Conservation (phyloP, 2,113 vertebrate species). For the Siphamia tubifer region DNA sequence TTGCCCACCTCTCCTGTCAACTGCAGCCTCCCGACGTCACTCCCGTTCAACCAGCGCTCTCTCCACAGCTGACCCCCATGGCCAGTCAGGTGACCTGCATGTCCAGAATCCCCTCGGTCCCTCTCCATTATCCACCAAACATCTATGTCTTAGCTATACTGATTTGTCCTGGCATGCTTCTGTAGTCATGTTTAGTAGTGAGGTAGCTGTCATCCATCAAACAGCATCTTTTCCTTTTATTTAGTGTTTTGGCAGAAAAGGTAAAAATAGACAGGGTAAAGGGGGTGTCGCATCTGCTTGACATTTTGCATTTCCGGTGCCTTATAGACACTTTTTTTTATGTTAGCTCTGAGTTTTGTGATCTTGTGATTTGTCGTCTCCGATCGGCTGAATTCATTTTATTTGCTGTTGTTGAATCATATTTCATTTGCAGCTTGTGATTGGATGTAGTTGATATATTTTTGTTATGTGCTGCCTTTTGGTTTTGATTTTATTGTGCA, state of each 20-base stretch:
- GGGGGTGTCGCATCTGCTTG: slow-evolving; percentile 1
- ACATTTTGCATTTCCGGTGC: background rate
- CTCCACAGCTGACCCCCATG: slow-evolving; percentile 94
- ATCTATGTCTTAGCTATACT: background rate
- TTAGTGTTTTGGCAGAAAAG: background rate
- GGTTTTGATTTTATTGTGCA: no score
- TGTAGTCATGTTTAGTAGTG: slow-evolving; percentile 14
- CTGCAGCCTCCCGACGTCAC: slow-evolving; percentile 98
- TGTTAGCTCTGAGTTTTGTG: background rate
- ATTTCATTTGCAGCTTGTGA: background rate
- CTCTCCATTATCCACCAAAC: background rate
- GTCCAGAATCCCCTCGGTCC: slow-evolving; percentile 37
- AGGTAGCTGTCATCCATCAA: slow-evolving; percentile 14
- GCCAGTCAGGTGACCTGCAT: slow-evolving; percentile 99
- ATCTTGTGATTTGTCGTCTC: background rate
- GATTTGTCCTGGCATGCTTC: slow-evolving; percentile 53
- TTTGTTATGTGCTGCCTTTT: background rate
- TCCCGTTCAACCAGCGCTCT: slow-evolving; percentile 99
- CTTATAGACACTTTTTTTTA: background rate
- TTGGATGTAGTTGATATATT: background rate
- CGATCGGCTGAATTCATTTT: background rate
- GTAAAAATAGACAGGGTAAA: background rate
- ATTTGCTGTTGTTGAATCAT: background rate
- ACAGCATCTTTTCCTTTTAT: background rate
- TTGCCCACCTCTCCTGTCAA: slow-evolving; percentile 83